Evolutionary conservation across 2,888 invertebrate genomes (phyloP).

Genomic region (Hemithea aestivaria): DNA sequence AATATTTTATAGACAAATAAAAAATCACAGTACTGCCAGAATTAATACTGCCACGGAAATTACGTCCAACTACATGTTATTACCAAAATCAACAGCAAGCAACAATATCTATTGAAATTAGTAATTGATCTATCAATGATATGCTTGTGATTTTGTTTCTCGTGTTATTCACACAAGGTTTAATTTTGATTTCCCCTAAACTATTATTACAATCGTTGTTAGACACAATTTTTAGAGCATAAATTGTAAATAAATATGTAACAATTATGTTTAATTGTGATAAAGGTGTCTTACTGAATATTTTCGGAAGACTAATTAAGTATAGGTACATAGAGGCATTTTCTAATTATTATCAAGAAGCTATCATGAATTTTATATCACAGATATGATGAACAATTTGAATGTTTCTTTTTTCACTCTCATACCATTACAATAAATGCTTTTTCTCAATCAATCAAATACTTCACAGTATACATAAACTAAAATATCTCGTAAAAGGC

Average conservation of each 20-base stretch:
- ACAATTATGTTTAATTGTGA: conserved; percentile 13
- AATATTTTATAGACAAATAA: conserved; percentile 53
- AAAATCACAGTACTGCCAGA: conserved; percentile 27
- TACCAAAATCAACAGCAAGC: conserved; percentile 31
- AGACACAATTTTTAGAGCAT: conserved; percentile 9
- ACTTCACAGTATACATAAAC: conserved; percentile 12
- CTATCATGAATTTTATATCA: conserved; percentile 48
- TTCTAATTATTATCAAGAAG: conserved; percentile 31
- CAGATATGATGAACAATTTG: conserved; percentile 40
- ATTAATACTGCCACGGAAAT: conserved; percentile 30
- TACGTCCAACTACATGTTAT: conserved; percentile 22
- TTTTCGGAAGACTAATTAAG: conserved; percentile 29
- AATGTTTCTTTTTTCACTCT: conserved; percentile 18
- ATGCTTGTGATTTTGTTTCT: conserved; percentile 12
- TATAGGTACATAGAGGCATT: conserved; percentile 24
- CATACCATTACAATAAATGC: conserved; percentile 10
- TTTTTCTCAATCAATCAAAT: conserved; percentile 10
- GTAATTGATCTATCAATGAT: conserved; percentile 28
- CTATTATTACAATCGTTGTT: conserved; percentile 12
- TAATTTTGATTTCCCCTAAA: conserved; percentile 2
- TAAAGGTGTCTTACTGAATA: conserved; percentile 17
- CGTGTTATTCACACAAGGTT: conserved; percentile 6
- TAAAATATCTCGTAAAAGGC: conserved; percentile 21
- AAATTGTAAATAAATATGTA: conserved; percentile 14
- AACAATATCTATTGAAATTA: conserved; percentile 36